A percentile compares a stretch with the other conserved stretches of the same genome.
These are phyloP conservation scores for Pithys albifrons DNA, from an alignment of 2,113 vertebrate species.

Conservation along the genomic window DNA sequence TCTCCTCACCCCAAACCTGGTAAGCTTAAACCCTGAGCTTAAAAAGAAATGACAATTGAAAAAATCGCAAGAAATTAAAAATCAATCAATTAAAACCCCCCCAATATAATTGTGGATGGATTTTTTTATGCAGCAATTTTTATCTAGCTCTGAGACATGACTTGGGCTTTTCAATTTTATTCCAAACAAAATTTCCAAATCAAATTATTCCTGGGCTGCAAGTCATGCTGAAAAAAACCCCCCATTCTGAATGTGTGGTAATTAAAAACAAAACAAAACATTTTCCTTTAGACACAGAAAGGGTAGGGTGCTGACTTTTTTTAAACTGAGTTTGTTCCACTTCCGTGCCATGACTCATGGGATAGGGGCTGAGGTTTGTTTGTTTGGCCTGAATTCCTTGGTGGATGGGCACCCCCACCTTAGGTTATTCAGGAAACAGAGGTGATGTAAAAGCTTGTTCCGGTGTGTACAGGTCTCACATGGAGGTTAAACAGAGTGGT, in stretches of 20 bases:
- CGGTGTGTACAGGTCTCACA: fast-evolving
- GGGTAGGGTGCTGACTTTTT: neutral
- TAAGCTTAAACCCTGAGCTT: neutral
- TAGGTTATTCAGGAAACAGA: neutral
- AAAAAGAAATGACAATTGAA: neutral
- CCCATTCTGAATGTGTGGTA: neutral
- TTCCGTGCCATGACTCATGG: fast-evolving
- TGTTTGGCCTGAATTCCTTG: neutral
- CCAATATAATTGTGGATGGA: neutral
- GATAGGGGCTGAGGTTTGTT: neutral
- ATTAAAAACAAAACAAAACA: neutral
- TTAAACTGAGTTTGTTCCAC: neutral
- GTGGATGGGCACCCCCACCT: neutral
- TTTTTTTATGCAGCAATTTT: neutral
- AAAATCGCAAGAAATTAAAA: neutral
- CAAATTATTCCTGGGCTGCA: neutral
- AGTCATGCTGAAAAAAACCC: neutral
- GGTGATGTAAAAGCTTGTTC: neutral
- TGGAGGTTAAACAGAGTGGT: neutral
- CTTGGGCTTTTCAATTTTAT: neutral
- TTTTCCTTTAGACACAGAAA: neutral
- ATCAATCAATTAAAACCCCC: neutral
- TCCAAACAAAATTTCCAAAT: neutral
- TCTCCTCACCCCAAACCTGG: neutral
- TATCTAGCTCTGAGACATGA: neutral